Evolutionary conservation across 2,888 invertebrate genomes (phyloP).

Genomic region (Cheilosia variabilis): DNA sequence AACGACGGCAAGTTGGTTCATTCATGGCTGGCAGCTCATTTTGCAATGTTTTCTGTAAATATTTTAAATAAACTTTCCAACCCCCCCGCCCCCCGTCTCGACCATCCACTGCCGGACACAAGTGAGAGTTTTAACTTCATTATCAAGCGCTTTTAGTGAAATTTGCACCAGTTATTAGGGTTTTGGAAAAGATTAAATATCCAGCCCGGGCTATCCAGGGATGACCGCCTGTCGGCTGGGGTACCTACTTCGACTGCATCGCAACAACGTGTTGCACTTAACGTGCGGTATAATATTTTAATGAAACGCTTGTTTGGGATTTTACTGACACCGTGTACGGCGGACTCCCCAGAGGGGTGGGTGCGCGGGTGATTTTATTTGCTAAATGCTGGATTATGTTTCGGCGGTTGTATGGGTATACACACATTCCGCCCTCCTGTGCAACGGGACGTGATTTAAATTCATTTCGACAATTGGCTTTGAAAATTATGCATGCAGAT

Average conservation of each 20-base stretch:
- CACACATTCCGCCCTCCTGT: background rate
- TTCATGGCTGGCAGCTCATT: slow-evolving; percentile 29
- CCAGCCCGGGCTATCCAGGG: slow-evolving; percentile 32
- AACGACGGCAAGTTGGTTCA: background rate
- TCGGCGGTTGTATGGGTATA: slow-evolving; percentile 15
- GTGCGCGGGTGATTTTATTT: slow-evolving; percentile 67
- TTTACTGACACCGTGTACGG: slow-evolving; percentile 9
- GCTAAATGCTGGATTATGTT: slow-evolving; percentile 72
- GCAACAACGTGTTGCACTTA: slow-evolving; percentile 73
- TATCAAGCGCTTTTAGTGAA: slow-evolving; percentile 69
- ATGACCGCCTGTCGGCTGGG: background rate
- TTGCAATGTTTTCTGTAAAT: slow-evolving; percentile 70
- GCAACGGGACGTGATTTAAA: slow-evolving; percentile 68
- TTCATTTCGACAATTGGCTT: slow-evolving; percentile 75
- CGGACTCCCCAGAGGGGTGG: slow-evolving; percentile 13
- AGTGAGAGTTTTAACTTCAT: slow-evolving; percentile 74
- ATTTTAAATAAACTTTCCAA: slow-evolving; percentile 70
- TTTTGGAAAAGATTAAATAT: slow-evolving; percentile 70
- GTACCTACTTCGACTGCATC: slow-evolving; percentile 30
- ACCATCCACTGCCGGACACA: slow-evolving; percentile 4
- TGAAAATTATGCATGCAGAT: slow-evolving; percentile 73
- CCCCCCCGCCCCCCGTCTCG: background rate
- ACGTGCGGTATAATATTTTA: slow-evolving; percentile 57
- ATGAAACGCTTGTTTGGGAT: slow-evolving; percentile 60
- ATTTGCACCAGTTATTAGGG: slow-evolving; percentile 65